Conservation (phyloP, 1,140 invertebrate genomes). For the Apis laboriosa region DNA sequence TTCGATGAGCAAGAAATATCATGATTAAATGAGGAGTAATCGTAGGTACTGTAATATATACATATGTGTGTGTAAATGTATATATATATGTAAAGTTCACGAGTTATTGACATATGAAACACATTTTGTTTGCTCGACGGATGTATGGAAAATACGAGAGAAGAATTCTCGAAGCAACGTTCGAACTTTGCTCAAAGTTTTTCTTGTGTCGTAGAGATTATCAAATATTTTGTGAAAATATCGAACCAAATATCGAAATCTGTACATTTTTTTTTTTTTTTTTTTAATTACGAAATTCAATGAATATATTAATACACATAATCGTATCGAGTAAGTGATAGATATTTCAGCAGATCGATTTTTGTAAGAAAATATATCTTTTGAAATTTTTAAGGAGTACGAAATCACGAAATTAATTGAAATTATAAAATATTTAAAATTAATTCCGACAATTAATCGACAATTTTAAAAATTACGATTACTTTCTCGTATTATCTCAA, state of each 20-base stretch:
- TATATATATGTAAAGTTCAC: neutral
- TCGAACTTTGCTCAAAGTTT: neutral
- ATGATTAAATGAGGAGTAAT: conserved; percentile 13
- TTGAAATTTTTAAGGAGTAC: no score
- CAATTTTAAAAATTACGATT: no score
- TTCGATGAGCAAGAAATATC: conserved; percentile 40
- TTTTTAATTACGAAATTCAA: no score
- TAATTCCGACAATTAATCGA: no score
- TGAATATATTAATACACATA: no score
- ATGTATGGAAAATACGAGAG: neutral
- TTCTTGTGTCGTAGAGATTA: neutral
- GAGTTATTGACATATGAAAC: neutral
- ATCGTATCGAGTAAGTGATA: neutral
- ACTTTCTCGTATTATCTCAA: no score
- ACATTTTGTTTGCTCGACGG: neutral
- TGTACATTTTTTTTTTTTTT: neutral
- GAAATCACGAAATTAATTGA: no score
- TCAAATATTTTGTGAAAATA: no score
- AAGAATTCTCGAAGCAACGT: neutral
- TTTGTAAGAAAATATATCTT: no score
- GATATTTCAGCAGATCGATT: no score
- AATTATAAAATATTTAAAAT: no score
- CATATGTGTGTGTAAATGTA: no score
- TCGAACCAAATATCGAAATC: neutral
- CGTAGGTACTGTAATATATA: neutral